phyloP scores from a whole-genome alignment of 2,113 vertebrate genomes.

The Cavia porcellus region DNA sequence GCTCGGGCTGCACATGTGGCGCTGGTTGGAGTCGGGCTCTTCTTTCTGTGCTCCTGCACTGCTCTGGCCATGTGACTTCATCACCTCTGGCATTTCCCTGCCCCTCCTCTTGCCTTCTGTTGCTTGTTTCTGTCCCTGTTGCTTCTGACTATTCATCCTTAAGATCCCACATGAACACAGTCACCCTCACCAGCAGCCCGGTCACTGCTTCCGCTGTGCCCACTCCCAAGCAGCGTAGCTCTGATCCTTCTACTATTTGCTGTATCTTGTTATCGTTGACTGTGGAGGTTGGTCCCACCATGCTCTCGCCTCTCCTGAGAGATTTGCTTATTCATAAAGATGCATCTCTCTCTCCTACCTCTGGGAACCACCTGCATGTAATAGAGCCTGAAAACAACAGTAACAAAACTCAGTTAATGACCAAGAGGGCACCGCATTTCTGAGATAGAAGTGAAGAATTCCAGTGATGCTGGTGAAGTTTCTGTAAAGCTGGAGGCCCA shows the following conservation, averaged over 20 bases:
- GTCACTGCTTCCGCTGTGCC: neutral
- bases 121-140: neutral
- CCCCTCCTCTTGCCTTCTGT: neutral
- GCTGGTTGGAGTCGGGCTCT: neutral
- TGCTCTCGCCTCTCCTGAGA: neutral
- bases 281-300: neutral
- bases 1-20: neutral
- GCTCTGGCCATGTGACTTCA: neutral
- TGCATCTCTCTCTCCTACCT: neutral
- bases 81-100: neutral
- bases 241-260: neutral
- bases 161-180: neutral
- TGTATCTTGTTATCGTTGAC: neutral
- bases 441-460: neutral
- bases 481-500: neutral
- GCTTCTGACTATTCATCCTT: neutral
- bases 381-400: neutral
- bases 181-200: neutral
- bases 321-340: neutral
- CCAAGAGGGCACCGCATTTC: neutral
- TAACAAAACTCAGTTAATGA: neutral
- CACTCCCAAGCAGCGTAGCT: neutral
- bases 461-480: neutral
- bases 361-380: neutral
- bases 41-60: neutral